Evolutionary conservation across 1,140 invertebrate genomes (phyloP).

Genomic region (Caerostris darwini): DNA sequence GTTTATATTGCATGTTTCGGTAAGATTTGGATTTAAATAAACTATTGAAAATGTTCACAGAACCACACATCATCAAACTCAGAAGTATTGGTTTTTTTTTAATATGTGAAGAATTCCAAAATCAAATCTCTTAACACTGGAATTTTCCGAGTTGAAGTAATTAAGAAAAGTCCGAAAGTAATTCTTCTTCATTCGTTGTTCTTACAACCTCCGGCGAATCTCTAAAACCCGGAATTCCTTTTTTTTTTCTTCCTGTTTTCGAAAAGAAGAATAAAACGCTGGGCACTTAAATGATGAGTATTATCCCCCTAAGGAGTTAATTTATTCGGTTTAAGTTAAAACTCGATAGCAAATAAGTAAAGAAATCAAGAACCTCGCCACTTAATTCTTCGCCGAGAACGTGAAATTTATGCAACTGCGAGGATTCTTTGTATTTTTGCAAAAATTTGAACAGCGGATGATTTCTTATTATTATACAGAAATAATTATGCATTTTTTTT

Average conservation of each 20-base stretch:
- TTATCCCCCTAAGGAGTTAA: slow-evolving; percentile 33
- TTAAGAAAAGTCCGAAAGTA: not conserved
- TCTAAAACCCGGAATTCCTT: not conserved
- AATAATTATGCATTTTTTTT: not conserved
- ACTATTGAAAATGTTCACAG: too few species aligned
- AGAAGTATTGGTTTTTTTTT: too few species aligned
- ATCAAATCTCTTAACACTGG: not conserved
- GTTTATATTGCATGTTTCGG: too few species aligned
- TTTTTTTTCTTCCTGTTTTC: not conserved
- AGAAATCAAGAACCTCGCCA: not conserved
- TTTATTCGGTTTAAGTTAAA: slow-evolving; percentile 40
- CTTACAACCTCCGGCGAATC: not conserved
- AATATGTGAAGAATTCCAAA: not conserved
- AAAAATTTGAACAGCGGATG: not conserved
- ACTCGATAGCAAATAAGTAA: slow-evolving; percentile 4
- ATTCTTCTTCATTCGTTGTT: not conserved
- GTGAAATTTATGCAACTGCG: not conserved
- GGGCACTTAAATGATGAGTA: slow-evolving; percentile 22
- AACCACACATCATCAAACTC: too few species aligned
- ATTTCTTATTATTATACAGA: not conserved
- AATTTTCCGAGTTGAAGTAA: not conserved
- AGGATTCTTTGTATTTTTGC: not conserved
- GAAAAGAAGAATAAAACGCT: not conserved
- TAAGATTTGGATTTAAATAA: too few species aligned
- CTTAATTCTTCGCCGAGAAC: slow-evolving; percentile 6